These are phyloP conservation scores for Pseudopleuronectes americanus DNA, from an alignment of 2,797 vertebrate genomes.

Conservation along the genomic window DNA sequence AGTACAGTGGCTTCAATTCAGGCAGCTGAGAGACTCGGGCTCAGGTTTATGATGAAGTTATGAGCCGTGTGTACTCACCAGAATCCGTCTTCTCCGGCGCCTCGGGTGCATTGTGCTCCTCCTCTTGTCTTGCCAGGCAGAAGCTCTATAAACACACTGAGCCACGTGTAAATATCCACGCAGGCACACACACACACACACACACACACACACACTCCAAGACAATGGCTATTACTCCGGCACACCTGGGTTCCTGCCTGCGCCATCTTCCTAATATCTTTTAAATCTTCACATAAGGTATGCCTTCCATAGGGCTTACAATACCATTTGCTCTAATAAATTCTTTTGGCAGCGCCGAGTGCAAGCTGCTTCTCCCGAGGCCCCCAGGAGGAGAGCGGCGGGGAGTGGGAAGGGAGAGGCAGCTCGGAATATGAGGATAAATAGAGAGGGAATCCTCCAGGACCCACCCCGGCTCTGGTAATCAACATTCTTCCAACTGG, in stretches of 20 bases:
- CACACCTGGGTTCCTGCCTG: conserved; percentile 87
- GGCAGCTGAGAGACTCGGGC: conserved; percentile 34
- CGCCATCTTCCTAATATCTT: conserved; percentile 88
- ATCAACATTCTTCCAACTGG: conserved; percentile 86
- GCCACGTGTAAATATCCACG: conserved; percentile 61
- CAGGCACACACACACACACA: conserved; percentile 47
- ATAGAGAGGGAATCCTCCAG: conserved; percentile 85
- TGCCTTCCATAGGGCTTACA: conserved; percentile 90
- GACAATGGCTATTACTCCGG: conserved; percentile 87
- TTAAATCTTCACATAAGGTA: conserved; percentile 92
- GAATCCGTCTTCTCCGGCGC: conserved; percentile 63
- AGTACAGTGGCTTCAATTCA: conserved; percentile 7
- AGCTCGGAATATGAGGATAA: conserved; percentile 88
- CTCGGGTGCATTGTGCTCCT: conserved; percentile 59
- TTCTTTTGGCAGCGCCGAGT: conserved; percentile 87
- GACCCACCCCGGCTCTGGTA: conserved; percentile 80
- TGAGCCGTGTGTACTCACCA: conserved; percentile 45
- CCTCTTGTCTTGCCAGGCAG: conserved; percentile 74
- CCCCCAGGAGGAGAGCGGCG: conserved; percentile 77
- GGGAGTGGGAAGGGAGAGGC: conserved; percentile 77
- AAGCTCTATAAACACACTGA: conserved; percentile 72
- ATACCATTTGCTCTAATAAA: conserved; percentile 91
- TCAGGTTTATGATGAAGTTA: conserved; percentile 36
- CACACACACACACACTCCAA: conserved; percentile 68
- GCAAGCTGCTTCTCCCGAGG: conserved; percentile 85